Percentiles rank a stretch among this genome's conserved stretches.
phyloP scores from a whole-genome alignment of 2,113 vertebrate genomes.

The Tragelaphus scriptus region DNA sequence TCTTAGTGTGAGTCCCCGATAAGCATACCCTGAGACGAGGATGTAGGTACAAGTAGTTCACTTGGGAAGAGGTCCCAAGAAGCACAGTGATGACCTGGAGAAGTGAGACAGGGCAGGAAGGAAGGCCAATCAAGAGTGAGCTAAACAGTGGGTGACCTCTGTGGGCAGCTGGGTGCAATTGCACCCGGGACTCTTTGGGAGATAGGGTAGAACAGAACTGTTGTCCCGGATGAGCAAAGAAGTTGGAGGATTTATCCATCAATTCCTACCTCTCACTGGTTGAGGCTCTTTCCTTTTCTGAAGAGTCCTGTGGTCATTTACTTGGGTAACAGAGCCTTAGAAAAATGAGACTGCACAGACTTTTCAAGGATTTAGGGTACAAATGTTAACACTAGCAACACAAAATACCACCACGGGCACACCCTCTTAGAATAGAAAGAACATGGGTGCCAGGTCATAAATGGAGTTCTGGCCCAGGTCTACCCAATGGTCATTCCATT shows the following conservation, averaged over 20 bases:
- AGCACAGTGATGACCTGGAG: background rate
- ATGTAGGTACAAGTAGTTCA: background rate
- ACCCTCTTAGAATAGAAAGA: background rate
- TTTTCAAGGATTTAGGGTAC: background rate
- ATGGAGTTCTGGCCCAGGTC: background rate
- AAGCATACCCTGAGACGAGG: background rate
- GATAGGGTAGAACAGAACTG: background rate
- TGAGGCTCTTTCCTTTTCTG: background rate
- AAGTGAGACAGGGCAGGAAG: background rate
- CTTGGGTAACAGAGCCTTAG: background rate
- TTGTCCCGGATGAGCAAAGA: background rate
- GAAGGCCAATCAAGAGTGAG: background rate
- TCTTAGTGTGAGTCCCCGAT: background rate
- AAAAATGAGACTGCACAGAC: background rate
- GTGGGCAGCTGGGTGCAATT: background rate
- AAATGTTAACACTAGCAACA: background rate
- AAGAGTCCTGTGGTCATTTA: background rate
- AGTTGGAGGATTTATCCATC: background rate
- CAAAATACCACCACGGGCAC: background rate
- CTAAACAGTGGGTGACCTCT: background rate
- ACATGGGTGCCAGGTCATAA: background rate
- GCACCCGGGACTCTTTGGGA: background rate
- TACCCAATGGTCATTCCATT: background rate
- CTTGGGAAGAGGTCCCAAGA: background rate
- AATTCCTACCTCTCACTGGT: background rate